Base-by-base conservation (phyloP, 2,888 invertebrate species). In the Megamerina dolium region DNA sequence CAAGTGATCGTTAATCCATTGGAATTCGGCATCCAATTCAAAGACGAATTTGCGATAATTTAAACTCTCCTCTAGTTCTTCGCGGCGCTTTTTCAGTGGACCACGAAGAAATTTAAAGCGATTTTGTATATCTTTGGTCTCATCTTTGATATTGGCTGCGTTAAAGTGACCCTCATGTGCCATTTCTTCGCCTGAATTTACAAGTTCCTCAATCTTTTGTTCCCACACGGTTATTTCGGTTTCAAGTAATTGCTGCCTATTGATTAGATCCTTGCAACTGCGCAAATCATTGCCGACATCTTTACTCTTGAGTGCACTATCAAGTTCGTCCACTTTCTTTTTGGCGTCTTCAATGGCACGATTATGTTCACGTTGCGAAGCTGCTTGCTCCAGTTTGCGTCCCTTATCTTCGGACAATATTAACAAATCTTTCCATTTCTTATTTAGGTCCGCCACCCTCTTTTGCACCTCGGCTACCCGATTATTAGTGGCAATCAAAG, bases 91-190 rank as follows among this genome's bases (percentile, higher is more conserved):
- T 4, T 75, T 75, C 1, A 87, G 83, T 1, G 90, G 88, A 35
- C 80, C 82, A 50, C 82, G 78, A 30, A 96, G 74, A 20, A 80
- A 78, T 50, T 78, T 76, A 56, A 90, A 83, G 32, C 78, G 75
- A 32, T 79, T 77, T 63, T 85, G 81, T 57, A 90, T 81, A 19
- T 79, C 80, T 47, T 83, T 78, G 41, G 89, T 87, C 53, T 86
- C 83, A 48, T 82, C 77, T 57, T 85, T 76, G 51, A 97, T 94
- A 53, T 86, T 85, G 2, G 80, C 83, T 2, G 91, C 86, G 74
- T 96, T 95, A 73, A 95, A 97, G 73, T 97, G 96, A 0, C 92
- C 95, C 46, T 87, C 89, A 21, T 90, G 85, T 0, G 87, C 89
- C 83, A 97, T 85, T 71, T 92, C 88, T 51, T 87, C 82, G 8